These are phyloP conservation scores for Numenius phaeopus DNA, from an alignment of 2,797 vertebrate species.

Conservation along the genomic window DNA sequence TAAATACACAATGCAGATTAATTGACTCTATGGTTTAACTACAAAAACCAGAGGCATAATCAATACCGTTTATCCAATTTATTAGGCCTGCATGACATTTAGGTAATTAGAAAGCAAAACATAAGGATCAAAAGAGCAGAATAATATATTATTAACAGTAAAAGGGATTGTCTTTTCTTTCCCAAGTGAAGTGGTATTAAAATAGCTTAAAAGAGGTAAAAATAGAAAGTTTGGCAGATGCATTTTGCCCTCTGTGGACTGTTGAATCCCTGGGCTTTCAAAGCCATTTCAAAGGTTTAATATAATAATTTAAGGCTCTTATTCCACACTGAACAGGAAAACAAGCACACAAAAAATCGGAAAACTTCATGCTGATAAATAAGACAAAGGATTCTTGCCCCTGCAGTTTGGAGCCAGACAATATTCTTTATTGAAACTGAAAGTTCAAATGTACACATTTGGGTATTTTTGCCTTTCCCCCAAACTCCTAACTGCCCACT, in stretches of 20 bases:
- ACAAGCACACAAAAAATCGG: not conserved
- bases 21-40: constrained; percentile 4
- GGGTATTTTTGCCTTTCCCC: not conserved
- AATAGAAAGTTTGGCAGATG: constrained; percentile 50
- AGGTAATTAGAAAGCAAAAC: constrained; percentile 57
- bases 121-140: constrained; percentile 20
- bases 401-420: not conserved
- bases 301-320: not conserved
- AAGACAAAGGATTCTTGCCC: not conserved
- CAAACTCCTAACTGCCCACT: not conserved
- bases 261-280: not conserved
- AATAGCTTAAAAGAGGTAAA: constrained; percentile 21
- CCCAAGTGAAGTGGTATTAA: constrained; percentile 32
- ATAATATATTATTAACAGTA: not conserved
- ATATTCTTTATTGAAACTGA: not conserved
- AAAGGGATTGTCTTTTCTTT: constrained; percentile 34
- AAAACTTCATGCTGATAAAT: not conserved
- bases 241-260: not conserved
- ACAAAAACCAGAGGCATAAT: constrained; percentile 7
- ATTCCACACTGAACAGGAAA: not conserved
- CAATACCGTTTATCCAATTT: constrained; percentile 61
- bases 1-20: constrained; percentile 56
- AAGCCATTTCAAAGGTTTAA: not conserved
- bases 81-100: constrained; percentile 63
- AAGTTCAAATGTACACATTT: not conserved